Evolutionary conservation across 2,113 vertebrate species (phyloP).

Genomic region (Oenanthe melanoleuca): DNA sequence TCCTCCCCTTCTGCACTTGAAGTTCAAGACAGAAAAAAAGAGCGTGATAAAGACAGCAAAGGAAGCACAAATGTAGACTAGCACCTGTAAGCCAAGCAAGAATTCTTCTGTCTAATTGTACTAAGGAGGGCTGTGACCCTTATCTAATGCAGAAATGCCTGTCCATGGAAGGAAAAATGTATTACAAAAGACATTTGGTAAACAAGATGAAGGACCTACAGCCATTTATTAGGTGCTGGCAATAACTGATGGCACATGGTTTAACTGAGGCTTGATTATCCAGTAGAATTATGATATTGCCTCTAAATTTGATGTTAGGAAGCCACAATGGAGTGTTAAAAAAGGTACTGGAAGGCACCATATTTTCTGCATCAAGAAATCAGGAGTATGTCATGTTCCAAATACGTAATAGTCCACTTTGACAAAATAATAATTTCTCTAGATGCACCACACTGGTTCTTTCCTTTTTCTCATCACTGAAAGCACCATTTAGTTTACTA

Average conservation of each 20-base stretch:
- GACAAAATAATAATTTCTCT: background rate
- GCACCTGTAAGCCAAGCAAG: background rate
- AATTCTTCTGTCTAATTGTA: background rate
- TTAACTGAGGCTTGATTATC: background rate
- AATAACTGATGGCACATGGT: background rate
- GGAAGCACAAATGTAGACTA: background rate
- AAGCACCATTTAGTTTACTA: background rate
- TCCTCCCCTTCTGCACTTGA: background rate
- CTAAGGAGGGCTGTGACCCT: background rate
- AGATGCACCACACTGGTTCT: background rate
- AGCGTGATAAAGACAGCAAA: background rate
- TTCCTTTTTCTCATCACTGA: background rate
- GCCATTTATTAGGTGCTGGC: background rate
- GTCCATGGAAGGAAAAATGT: background rate
- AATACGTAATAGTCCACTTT: background rate
- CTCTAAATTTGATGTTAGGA: background rate
- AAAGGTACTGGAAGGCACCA: background rate
- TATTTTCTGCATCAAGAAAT: background rate
- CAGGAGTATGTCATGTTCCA: background rate
- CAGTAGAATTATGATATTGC: background rate
- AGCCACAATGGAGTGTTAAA: accelerated
- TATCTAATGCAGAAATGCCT: background rate
- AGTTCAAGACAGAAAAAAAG: background rate
- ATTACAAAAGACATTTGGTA: background rate
- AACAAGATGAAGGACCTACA: background rate